Conservation (phyloP, 2,797 vertebrate genomes). For the Kryptolebias ocellatus region DNA sequence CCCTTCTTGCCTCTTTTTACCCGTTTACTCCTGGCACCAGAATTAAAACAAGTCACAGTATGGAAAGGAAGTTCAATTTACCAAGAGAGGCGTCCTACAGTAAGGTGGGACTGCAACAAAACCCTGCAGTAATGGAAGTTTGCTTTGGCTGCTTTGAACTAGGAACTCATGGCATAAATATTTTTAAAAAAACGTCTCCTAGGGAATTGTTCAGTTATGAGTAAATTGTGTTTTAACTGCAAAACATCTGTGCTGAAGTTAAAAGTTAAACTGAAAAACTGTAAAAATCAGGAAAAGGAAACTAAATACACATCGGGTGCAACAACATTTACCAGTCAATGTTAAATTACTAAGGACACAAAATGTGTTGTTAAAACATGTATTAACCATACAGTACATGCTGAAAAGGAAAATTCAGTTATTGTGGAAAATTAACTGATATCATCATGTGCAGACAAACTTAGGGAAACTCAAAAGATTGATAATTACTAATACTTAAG, state of each 20-base stretch:
- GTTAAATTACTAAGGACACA: too few species aligned
- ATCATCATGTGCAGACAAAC: too few species aligned
- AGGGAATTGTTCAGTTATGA: background rate
- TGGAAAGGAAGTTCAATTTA: slow-evolving; percentile 34
- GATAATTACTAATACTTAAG: too few species aligned
- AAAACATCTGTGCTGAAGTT: too few species aligned
- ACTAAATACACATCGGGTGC: too few species aligned
- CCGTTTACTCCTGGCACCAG: slow-evolving; percentile 67
- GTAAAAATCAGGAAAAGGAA: background rate
- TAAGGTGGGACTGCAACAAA: slow-evolving; percentile 24
- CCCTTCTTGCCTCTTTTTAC: slow-evolving; percentile 56
- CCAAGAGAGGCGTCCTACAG: slow-evolving; percentile 35
- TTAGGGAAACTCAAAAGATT: too few species aligned
- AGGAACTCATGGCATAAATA: background rate
- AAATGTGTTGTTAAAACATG: too few species aligned
- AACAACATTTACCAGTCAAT: too few species aligned
- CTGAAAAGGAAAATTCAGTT: too few species aligned
- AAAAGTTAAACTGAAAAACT: background rate
- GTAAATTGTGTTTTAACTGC: background rate
- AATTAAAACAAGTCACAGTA: slow-evolving; percentile 54
- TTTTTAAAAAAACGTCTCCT: background rate
- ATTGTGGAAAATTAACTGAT: too few species aligned
- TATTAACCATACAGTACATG: too few species aligned
- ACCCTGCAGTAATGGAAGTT: slow-evolving; percentile 27
- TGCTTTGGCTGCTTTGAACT: slow-evolving; percentile 21